phyloP scores from a whole-genome alignment of 2,113 vertebrate genomes.

The Myotis brandtii region DNA sequence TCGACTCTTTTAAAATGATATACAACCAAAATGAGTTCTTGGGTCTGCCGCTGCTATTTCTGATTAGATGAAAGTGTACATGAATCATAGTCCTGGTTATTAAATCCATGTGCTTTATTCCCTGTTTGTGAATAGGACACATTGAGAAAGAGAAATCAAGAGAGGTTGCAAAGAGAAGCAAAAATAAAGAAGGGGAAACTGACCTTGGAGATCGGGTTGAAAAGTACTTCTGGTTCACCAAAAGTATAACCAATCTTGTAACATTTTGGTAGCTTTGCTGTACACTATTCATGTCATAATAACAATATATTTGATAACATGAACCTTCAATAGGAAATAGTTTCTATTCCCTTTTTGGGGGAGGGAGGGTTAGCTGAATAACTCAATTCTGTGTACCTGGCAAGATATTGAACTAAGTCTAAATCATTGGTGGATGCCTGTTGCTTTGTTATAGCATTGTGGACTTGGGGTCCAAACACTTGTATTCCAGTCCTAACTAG shows the following conservation, averaged over 20 bases:
- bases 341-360: background rate
- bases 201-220: slow-evolving; percentile 12
- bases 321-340: background rate
- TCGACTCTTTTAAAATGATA: slow-evolving; percentile 79
- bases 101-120: slow-evolving; percentile 70
- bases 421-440: background rate
- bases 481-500: background rate
- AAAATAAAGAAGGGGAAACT: background rate
- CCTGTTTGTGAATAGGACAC: slow-evolving; percentile 42
- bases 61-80: slow-evolving; percentile 75
- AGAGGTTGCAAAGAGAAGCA: background rate
- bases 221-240: background rate
- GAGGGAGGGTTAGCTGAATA: background rate
- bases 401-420: background rate
- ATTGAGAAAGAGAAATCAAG: slow-evolving; percentile 2
- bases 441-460: background rate
- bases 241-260: background rate
- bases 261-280: background rate
- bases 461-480: background rate
- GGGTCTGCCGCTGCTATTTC: slow-evolving; percentile 67
- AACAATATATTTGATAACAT: background rate
- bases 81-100: slow-evolving; percentile 74
- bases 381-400: background rate
- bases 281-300: background rate
- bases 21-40: slow-evolving; percentile 72